Evolutionary conservation across 2,888 invertebrate genomes (phyloP).

Genomic region (Cephalotes varians): DNA sequence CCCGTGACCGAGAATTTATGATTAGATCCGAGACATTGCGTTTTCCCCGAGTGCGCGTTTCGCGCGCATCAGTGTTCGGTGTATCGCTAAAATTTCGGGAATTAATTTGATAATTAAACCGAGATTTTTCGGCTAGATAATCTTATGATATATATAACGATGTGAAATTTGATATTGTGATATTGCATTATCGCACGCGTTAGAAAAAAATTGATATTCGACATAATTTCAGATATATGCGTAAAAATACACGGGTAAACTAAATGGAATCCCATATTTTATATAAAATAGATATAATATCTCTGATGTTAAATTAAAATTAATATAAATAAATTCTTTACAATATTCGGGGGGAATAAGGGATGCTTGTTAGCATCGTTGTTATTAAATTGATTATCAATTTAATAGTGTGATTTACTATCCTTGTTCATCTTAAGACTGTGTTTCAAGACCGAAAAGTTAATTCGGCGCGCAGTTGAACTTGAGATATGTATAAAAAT

Average conservation of each 20-base stretch:
- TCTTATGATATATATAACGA: background rate
- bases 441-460: too few relatives aligned
- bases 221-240: background rate
- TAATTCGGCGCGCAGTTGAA: too few relatives aligned
- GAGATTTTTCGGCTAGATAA: constrained; percentile 8
- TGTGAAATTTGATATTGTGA: background rate
- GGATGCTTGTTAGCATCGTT: too few relatives aligned
- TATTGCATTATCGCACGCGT: background rate
- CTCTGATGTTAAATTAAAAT: background rate
- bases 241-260: background rate
- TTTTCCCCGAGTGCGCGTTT: background rate
- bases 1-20: constrained; percentile 26
- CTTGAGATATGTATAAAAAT: too few relatives aligned
- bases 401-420: too few relatives aligned
- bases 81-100: constrained; percentile 26
- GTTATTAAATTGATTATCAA: too few relatives aligned
- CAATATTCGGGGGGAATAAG: too few relatives aligned
- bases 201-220: constrained; percentile 9
- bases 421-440: too few relatives aligned
- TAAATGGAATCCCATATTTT: background rate
- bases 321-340: too few relatives aligned
- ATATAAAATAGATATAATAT: background rate
- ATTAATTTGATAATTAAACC: constrained; percentile 22
- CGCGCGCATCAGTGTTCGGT: background rate
- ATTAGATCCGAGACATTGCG: constrained; percentile 18